These are phyloP conservation scores for Barbus barbus DNA, from an alignment of 2,113 vertebrate genomes.

Conservation along the genomic window DNA sequence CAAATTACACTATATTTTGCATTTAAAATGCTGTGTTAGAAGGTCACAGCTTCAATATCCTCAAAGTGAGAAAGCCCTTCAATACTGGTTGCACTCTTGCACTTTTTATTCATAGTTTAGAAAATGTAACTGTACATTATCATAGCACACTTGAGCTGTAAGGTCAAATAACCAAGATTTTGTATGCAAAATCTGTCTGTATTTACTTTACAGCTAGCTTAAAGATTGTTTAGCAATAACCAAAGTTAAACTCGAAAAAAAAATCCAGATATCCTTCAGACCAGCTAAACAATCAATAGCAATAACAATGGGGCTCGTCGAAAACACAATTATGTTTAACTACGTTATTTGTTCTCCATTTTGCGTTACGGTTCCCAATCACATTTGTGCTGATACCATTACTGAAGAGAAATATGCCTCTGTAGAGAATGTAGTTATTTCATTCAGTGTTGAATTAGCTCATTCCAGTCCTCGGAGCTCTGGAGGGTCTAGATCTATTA, in stretches of 20 bases:
- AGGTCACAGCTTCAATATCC: slow-evolving; percentile 23
- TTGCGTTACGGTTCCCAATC: slow-evolving; percentile 18
- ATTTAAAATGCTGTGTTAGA: slow-evolving; percentile 38
- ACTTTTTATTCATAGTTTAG: slow-evolving; percentile 10
- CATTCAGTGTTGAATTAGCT: slow-evolving; percentile 29
- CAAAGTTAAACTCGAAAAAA: slow-evolving; percentile 18
- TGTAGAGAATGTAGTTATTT: slow-evolving; percentile 18
- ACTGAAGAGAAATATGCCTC: slow-evolving; percentile 9
- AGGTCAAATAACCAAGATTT: neutral
- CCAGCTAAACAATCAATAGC: slow-evolving; percentile 32
- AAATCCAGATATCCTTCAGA: slow-evolving; percentile 9
- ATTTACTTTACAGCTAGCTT: neutral
- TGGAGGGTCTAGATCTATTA: slow-evolving; percentile 19
- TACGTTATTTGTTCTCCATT: slow-evolving; percentile 28
- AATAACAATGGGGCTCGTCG: slow-evolving; percentile 18
- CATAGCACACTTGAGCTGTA: neutral
- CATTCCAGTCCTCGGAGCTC: slow-evolving; percentile 14
- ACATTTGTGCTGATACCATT: slow-evolving; percentile 29
- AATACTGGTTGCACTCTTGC: neutral
- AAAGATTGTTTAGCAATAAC: slow-evolving; percentile 2
- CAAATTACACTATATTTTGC: slow-evolving; percentile 22
- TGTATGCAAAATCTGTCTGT: neutral
- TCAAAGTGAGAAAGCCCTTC: slow-evolving; percentile 20
- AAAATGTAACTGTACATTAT: neutral
- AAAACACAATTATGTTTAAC: slow-evolving; percentile 27